phyloP scores from a whole-genome alignment of 2,888 invertebrate species.

The Euclidia mi region DNA sequence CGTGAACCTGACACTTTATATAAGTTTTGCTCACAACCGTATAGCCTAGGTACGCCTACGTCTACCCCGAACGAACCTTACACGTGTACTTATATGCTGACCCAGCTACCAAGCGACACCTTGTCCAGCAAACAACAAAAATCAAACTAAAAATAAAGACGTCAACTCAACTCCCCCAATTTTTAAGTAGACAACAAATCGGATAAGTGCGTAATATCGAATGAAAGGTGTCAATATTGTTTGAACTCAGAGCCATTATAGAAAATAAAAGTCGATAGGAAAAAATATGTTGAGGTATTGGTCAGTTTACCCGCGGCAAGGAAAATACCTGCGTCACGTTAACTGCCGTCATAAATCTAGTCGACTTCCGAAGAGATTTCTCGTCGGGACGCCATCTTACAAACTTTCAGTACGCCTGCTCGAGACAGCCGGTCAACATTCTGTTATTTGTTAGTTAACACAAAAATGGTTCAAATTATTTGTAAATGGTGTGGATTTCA shows the following conservation, averaged over 20 bases:
- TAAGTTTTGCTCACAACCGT: no score
- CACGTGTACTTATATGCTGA: no score
- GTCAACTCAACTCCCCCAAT: conserved; percentile 4
- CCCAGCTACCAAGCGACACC: background rate
- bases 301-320: conserved; percentile 71
- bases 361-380: conserved; percentile 82
- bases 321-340: conserved; percentile 84
- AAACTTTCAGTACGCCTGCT: conserved; percentile 81
- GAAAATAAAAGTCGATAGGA: conserved; percentile 33
- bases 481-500: no score
- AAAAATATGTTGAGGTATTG: conserved; percentile 67
- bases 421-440: conserved; percentile 73
- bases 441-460: no score
- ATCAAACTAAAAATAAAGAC: conserved; percentile 1
- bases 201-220: conserved; percentile 17
- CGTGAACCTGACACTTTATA: no score
- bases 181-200: conserved; percentile 21
- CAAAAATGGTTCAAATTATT: no score
- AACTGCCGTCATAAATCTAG: conserved; percentile 84
- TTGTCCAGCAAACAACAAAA: background rate
- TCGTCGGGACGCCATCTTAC: conserved; percentile 69
- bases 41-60: no score
- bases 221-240: conserved; percentile 34
- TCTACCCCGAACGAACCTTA: no score
- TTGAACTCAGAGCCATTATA: conserved; percentile 7